Evolutionary conservation across 2,113 vertebrate genomes (phyloP).

Genomic region (Pelodiscus sinensis): DNA sequence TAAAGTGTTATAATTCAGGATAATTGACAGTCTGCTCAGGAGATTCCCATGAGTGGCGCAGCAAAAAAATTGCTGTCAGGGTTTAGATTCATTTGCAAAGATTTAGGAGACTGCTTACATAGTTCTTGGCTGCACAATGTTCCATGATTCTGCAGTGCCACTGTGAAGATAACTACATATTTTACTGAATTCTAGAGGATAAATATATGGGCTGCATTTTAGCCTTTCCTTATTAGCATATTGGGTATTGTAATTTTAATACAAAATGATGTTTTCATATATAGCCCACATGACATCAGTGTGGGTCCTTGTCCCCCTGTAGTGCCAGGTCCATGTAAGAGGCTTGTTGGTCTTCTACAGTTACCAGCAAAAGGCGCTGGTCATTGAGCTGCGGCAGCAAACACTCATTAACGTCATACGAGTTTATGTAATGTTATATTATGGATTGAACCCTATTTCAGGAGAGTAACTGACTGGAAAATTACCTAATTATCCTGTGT

Average conservation of each 20-base stretch:
- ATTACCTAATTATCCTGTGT: conserved; percentile 63
- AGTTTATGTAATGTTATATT: background rate
- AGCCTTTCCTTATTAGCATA: background rate
- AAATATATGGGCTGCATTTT: background rate
- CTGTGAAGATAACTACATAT: background rate
- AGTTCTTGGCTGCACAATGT: fast-evolving
- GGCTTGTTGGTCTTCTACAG: background rate
- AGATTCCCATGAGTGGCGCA: background rate
- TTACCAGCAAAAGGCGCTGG: background rate
- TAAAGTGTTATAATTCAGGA: background rate
- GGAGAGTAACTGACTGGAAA: conserved; percentile 57
- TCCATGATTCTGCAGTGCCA: background rate
- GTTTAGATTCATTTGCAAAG: background rate
- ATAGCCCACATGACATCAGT: background rate
- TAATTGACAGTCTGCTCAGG: background rate
- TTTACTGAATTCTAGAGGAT: background rate
- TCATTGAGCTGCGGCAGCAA: background rate
- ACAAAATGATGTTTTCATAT: background rate
- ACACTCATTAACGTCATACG: background rate
- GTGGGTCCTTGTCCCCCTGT: background rate
- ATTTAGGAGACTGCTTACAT: background rate
- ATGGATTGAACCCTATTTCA: background rate
- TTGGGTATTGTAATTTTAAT: background rate
- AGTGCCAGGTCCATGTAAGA: background rate
- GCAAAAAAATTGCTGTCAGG: background rate